Evolutionary conservation across 2,113 vertebrate genomes (phyloP).

Genomic region (Apus apus): DNA sequence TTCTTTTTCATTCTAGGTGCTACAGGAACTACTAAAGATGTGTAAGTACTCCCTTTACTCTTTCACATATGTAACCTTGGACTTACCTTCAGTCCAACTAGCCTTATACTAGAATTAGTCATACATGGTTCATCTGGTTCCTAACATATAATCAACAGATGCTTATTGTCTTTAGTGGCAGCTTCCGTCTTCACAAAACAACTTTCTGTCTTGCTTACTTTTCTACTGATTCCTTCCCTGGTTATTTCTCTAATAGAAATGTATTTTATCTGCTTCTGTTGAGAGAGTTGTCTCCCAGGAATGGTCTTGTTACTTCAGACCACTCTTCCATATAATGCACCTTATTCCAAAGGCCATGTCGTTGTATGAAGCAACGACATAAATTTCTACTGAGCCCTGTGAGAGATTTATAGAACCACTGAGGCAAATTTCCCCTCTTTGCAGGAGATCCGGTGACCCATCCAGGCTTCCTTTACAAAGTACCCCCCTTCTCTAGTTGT

Average conservation of each 20-base stretch:
- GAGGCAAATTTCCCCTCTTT: neutral
- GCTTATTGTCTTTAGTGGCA: conserved; percentile 37
- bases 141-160: conserved; percentile 17
- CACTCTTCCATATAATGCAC: neutral
- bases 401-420: neutral
- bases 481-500: neutral
- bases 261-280: neutral
- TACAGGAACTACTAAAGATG: conserved; percentile 87
- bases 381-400: neutral
- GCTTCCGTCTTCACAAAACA: conserved; percentile 5
- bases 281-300: neutral
- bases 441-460: neutral
- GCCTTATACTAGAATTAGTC: conserved; percentile 6
- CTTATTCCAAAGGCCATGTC: neutral
- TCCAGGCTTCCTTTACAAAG: neutral
- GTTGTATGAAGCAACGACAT: neutral
- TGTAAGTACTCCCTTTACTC: conserved; percentile 83
- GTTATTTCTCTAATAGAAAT: neutral
- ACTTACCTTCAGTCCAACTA: neutral
- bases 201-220: neutral
- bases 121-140: conserved; percentile 27
- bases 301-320: neutral
- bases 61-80: neutral
- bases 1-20: conserved; percentile 77
- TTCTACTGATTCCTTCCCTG: neutral